Evolutionary conservation across 2,797 vertebrate genomes (phyloP).

Genomic region (Paratrypauchen microcephalus): DNA sequence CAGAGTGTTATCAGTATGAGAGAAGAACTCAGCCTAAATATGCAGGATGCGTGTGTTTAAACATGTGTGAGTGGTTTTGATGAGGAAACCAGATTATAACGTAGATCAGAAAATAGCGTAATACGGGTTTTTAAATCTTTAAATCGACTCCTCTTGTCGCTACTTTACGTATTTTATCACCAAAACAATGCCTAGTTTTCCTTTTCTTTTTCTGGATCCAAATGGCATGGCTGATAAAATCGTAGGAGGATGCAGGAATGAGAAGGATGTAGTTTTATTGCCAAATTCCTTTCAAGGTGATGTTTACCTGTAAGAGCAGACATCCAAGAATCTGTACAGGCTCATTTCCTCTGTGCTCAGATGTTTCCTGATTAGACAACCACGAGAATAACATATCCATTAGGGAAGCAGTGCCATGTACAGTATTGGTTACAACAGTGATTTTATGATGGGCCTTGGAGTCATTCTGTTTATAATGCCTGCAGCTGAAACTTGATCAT

Average conservation of each 20-base stretch:
- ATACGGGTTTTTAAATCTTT: not conserved
- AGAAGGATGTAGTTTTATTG: slow-evolving; percentile 22
- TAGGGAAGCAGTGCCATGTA: slow-evolving; percentile 46
- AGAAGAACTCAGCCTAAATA: too few relatives aligned
- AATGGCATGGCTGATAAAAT: slow-evolving; percentile 2
- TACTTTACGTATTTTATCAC: slow-evolving; percentile 15
- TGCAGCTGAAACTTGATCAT: slow-evolving; percentile 31
- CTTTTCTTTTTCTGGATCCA: not conserved
- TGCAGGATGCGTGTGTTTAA: too few relatives aligned
- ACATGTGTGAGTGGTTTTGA: too few relatives aligned
- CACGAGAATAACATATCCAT: slow-evolving; percentile 46
- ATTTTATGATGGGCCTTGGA: slow-evolving; percentile 41
- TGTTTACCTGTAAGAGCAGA: slow-evolving; percentile 45
- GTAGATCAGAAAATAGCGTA: too few relatives aligned
- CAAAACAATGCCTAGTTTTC: slow-evolving; percentile 21
- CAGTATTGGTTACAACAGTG: slow-evolving; percentile 38
- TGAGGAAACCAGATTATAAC: too few relatives aligned
- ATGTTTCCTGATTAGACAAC: slow-evolving; percentile 73
- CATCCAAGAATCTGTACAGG: slow-evolving; percentile 35
- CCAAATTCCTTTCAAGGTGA: slow-evolving; percentile 34
- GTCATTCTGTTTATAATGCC: slow-evolving; percentile 46
- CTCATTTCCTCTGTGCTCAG: slow-evolving; percentile 66
- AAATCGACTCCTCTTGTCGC: slow-evolving; percentile 18
- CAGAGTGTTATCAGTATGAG: too few relatives aligned
- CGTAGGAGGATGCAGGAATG: slow-evolving; percentile 23